phyloP scores from a whole-genome alignment of 1,140 invertebrate species.

The Triops cancriformis region DNA sequence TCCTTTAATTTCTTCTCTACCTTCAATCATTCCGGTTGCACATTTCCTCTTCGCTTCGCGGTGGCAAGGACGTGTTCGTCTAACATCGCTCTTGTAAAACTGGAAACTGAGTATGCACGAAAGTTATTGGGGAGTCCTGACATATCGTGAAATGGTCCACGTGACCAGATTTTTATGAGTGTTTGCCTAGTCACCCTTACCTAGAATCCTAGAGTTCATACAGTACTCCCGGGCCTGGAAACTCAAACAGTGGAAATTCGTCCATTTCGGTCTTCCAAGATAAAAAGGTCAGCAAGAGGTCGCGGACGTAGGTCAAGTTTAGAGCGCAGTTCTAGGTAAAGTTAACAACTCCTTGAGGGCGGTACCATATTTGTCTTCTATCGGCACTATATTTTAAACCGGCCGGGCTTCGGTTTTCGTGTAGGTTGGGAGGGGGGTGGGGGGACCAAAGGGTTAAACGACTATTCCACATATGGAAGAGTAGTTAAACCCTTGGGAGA shows the following conservation, averaged over 20 bases:
- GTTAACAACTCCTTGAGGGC: background rate
- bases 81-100: too few relatives aligned
- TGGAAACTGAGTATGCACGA: too few relatives aligned
- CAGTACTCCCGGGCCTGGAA: background rate
- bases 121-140: background rate
- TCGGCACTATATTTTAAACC: background rate
- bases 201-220: background rate
- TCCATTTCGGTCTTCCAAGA: background rate
- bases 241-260: background rate
- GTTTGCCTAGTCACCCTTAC: background rate
- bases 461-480: too few relatives aligned
- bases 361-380: background rate
- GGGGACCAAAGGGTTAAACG: too few relatives aligned
- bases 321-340: constrained; percentile 7
- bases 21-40: too few relatives aligned
- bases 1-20: too few relatives aligned
- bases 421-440: background rate
- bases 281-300: background rate
- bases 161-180: constrained; percentile 6
- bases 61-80: too few relatives aligned
- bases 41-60: too few relatives aligned
- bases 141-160: background rate
- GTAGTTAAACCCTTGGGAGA: too few relatives aligned
- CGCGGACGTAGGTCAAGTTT: constrained; percentile 8
- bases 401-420: background rate